Base-by-base conservation (phyloP, 2,797 vertebrate species). In the Odontamblyopus rebecca region DNA sequence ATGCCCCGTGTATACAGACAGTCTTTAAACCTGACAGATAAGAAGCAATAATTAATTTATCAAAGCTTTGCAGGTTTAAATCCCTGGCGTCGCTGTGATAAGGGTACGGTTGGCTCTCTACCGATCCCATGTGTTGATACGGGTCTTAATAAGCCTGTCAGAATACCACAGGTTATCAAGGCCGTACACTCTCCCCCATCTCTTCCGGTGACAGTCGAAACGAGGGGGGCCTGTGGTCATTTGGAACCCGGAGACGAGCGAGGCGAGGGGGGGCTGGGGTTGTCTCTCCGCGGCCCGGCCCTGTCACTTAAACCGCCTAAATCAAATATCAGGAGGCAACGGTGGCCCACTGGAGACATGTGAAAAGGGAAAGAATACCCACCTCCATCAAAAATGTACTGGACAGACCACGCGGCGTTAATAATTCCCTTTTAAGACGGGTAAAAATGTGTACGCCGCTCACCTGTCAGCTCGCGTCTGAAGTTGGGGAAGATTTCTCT, bases 31-130 rank as follows among this genome's bases (percentile, higher is more conserved):
- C 88, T 91, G 93, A 87, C 75, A 89, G 90, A 93, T 93, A 89
- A 94, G 91, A 92, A 80, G 70, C 82, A 94, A 92, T 93, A 92
- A 93, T 94, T 94, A 94, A 94, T 94, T 94, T 93, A 93, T 93
- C 79, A 82, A 85, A 83, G 87, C 85, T 82, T 86, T 81, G 86
- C 88, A 92, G 91, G 89, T 92, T 93, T 91, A 93, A 94, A 93
- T 94, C 94, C 91, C 88, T 71, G 89, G 91, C 92, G 89, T 92
- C 91, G 87, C 71, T 75, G 89, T 86, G 92, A 94, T 95, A 94
- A 94, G 91, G 79, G 78, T 35, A 87, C 82, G 91, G 89, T 89
- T 93, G 90, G 91, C 88, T 92, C 90, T 90, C 89, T 81, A 84
- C 83, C 93, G 94, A 93, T 89, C 74, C 82, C 86, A 12, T 83